A percentile compares a stretch with the other conserved stretches of the same genome.
phyloP scores from a whole-genome alignment of 2,113 vertebrate species.

The Vidua macroura region DNA sequence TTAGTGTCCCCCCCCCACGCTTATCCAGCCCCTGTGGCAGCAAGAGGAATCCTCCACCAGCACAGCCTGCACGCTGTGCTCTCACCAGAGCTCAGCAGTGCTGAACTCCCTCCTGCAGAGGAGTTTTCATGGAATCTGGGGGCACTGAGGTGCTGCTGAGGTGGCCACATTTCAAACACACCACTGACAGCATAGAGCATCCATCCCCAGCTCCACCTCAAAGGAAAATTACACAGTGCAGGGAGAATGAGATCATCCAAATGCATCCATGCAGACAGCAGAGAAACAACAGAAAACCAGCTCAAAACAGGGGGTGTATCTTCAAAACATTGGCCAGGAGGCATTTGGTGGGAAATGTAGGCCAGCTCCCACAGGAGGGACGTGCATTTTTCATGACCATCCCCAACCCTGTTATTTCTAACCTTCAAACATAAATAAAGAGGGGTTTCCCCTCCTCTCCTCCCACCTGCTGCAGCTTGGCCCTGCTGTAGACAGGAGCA shows the following conservation, averaged over 20 bases:
- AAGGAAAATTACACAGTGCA: background rate
- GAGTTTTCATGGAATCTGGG: background rate
- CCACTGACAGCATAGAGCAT: background rate
- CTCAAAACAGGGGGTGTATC: background rate
- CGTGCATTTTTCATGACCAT: conserved; percentile 18
- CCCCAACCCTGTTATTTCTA: background rate
- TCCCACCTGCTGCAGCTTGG: background rate
- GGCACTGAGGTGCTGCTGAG: background rate
- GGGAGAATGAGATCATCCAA: background rate
- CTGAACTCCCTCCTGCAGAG: background rate
- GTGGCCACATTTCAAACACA: fast-evolving
- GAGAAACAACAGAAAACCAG: background rate
- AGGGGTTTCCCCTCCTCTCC: background rate
- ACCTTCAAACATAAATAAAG: background rate
- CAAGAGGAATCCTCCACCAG: background rate
- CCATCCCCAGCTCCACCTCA: background rate
- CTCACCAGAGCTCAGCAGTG: background rate
- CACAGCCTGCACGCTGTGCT: fast-evolving
- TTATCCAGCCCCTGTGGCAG: background rate
- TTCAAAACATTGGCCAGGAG: conserved; percentile 15
- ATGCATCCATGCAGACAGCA: background rate
- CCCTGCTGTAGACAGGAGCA: background rate
- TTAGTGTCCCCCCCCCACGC: background rate
- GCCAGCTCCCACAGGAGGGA: background rate
- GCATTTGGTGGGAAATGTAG: conserved; percentile 2